Conservation (phyloP, 2,888 invertebrate genomes). For the Blera fallax region DNA sequence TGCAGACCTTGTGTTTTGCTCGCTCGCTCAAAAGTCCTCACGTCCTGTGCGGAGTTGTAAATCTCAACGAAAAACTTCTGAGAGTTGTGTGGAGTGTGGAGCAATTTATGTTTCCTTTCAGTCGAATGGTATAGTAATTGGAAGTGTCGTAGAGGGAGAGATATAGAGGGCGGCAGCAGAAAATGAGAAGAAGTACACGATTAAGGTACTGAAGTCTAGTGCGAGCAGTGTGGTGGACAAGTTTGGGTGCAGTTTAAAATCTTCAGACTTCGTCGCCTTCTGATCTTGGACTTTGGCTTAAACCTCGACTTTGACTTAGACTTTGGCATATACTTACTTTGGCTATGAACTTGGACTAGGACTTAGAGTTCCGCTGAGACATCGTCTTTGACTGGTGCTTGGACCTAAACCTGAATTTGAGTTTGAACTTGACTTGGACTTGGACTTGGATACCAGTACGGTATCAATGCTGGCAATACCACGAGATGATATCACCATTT, state of each 20-base stretch:
- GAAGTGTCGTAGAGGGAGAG: slow-evolving; percentile 50
- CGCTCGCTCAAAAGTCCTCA: not conserved
- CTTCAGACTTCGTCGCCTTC: too few species aligned
- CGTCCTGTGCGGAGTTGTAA: slow-evolving; percentile 44
- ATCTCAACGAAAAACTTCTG: slow-evolving; percentile 14
- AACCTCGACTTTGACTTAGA: too few species aligned
- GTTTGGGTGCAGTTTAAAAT: not conserved
- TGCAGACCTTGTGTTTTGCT: not conserved
- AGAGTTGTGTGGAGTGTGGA: slow-evolving; percentile 22
- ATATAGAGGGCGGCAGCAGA: not conserved
- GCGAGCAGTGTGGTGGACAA: slow-evolving; percentile 9
- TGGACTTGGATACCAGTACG: too few species aligned
- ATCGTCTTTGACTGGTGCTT: too few species aligned
- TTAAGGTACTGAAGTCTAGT: not conserved
- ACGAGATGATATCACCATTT: too few species aligned
- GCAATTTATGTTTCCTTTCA: slow-evolving; percentile 65
- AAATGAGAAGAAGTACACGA: not conserved
- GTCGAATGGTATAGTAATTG: slow-evolving; percentile 36
- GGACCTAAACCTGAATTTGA: too few species aligned
- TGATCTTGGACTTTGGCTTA: too few species aligned
- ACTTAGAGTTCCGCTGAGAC: too few species aligned
- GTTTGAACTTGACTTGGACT: too few species aligned
- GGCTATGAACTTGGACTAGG: too few species aligned
- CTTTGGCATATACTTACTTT: too few species aligned
- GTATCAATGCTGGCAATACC: too few species aligned